Base-by-base conservation (phyloP, 2,888 invertebrate species). In the Lysandra coridon region DNA sequence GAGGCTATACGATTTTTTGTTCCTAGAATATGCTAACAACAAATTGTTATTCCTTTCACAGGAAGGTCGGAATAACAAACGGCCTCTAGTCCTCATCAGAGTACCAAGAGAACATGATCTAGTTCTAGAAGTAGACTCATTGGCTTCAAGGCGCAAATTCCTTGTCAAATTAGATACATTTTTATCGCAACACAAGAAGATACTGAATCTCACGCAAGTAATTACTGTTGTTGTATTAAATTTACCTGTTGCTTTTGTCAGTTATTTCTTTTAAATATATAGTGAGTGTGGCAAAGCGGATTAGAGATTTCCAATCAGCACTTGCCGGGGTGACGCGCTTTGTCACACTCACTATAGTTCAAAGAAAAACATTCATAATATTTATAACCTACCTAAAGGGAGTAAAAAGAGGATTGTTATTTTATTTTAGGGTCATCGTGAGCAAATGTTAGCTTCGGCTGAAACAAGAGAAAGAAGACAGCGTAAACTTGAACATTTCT, bases 391-490 rank as follows among this genome's bases (percentile, higher is more conserved):
- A 10, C 57, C 4, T 17, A 10, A 12, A 30, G 4, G 17, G 7
- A 77, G 12, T 17, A 57, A 76, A 53, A 53, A 30, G 40, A 4
- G 5, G 33, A 7, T 23, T 5, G 0, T 33, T 64, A n/a, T 69
- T 69, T 44, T 62, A n/a, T 40, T 57, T 73, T 78, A 95, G 95
- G 96, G 96, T n/a, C 96, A 96, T 83, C 95, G 98, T 53, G 98
- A 98, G 83, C 96, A 98, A 82, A 98, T 99, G 96, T 89, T 98
- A 80, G 97, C 98, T 10, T 97, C 98, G 86, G 98, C 98, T 10
- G 99, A 99, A 91, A 99, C 99, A 0, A 97, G 98, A 84, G 98
- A 99, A 87, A 95, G 99, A 7, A 92, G 99, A n/a, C 98, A 99
- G 88, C 97, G 97, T 85, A 97, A 98, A 83, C 90, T 99, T 79